Percentiles rank a stretch among this genome's conserved stretches.
Evolutionary conservation across 2,888 invertebrate genomes (phyloP).

Genomic region (Drosophila tanythrix): DNA sequence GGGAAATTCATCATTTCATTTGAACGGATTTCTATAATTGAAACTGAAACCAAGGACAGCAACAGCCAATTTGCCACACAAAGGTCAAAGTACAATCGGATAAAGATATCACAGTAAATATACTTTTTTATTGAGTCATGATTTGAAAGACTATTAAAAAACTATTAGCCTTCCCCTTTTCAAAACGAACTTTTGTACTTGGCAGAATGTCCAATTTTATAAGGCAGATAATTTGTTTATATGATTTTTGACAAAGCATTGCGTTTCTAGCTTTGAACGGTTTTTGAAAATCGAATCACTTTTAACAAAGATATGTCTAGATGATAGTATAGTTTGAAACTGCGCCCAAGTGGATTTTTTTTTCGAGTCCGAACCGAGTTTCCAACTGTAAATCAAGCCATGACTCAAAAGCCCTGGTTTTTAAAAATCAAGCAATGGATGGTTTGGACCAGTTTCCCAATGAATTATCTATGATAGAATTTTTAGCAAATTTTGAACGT

Average conservation of each 20-base stretch:
- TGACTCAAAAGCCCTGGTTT: neutral
- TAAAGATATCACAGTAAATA: neutral
- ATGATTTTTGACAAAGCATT: neutral
- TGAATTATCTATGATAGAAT: neutral
- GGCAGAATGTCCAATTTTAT: neutral
- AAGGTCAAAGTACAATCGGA: slow-evolving; percentile 47
- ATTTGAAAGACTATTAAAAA: neutral
- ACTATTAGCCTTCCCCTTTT: neutral
- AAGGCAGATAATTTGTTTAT: neutral
- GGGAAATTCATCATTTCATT: slow-evolving; percentile 41
- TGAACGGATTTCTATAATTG: slow-evolving; percentile 32
- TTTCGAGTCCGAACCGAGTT: neutral
- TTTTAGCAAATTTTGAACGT: neutral
- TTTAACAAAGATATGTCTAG: neutral
- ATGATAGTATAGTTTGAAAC: neutral
- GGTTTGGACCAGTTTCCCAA: neutral
- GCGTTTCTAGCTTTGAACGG: neutral
- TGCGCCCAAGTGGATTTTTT: neutral
- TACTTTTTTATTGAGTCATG: neutral
- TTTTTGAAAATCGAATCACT: neutral
- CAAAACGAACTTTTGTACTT: slow-evolving; percentile 7
- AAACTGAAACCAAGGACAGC: slow-evolving; percentile 38
- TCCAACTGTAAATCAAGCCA: neutral
- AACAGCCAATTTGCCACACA: slow-evolving; percentile 1
- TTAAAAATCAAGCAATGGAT: neutral